Base-by-base conservation (phyloP, 2,113 vertebrate species). In the Donacobius atricapilla region DNA sequence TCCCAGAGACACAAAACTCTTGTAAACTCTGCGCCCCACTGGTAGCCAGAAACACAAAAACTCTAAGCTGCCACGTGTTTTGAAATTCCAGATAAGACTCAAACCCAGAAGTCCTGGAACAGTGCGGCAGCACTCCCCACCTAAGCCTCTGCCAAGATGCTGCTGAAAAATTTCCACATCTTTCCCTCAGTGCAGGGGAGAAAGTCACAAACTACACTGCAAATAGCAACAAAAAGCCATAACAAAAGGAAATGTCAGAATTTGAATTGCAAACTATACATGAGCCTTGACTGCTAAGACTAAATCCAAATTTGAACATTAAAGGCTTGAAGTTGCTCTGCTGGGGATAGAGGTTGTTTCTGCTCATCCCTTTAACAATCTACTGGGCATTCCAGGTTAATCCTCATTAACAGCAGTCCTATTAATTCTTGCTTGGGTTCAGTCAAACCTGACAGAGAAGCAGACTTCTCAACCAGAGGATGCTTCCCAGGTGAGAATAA, bases 201-300 rank as follows among this genome's bases (percentile, higher is more conserved):
- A 70, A 58, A 91, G 15, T 30, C 53, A 69, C 21, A 65, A 90
- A 76, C 54, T 53, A 28, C 79, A 83, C 14, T 65, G 90, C 53
- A 72, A 72, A 66, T 1, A 45, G 70, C 78, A 83, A 69, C 84
- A 37, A 68, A 89, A 57, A 57, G 45, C 82, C 72, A 2, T 30
- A 68, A 56, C 45, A 60, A 71, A 63, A 90, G 54, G 39, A 95
- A 95, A 93, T 75, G 72, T 89, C 81, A 85, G 53, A 30, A 94
- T 95, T 65, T 94, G 68, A 94, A 83, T 77, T 91, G 94, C 83
- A 94, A 91, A 89, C 50, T 37, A 57, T 9, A 15, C 30, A 15
- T 5, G 20, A 92, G 76, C n/a, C 68, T 53, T 13, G 64, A 50
- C 68, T 91, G 54, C 71, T 70, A 14, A 53, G 86, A 64, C 50